Base-by-base conservation (phyloP, 2,797 vertebrate genomes). In the Labroides dimidiatus region DNA sequence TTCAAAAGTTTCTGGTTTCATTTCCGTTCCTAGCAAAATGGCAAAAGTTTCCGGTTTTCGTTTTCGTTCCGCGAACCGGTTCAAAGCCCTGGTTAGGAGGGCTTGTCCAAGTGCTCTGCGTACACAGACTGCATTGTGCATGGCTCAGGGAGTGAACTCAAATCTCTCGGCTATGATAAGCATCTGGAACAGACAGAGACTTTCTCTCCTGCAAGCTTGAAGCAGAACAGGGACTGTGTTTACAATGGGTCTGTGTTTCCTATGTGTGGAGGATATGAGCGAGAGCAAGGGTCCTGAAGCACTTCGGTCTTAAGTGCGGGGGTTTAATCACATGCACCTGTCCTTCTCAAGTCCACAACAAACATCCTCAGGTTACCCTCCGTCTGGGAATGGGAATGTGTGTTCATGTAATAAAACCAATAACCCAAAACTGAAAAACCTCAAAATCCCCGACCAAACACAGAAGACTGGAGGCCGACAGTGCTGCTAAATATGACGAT, bases 61-160 rank as follows among this genome's bases (percentile, higher is more conserved):
- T n/a, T n/a, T n/a, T n/a, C n/a, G n/a, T n/a, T n/a, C n/a, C n/a
- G n/a, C n/a, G n/a, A n/a, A n/a, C n/a, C n/a, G n/a, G n/a, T n/a
- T n/a, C n/a, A n/a, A n/a, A n/a, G n/a, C n/a, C n/a, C n/a, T n/a
- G n/a, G 83, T 72, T 71, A 70, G 83, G 75, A 53, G 57, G 66
- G 58, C 56, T 59, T 30, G 72, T 78, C 36, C 33, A 47, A 72
- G 54, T 47, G 33, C 69, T 75, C 69, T 76, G 72, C 64, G 42
- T 60, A 64, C 75, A 91, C 88, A 93, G 51, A 83, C 45, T 43
- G 65, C 81, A 88, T 90, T 92, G 88, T 92, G 68, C 71, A 42
- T 50, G 58, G 44, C 52, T 72, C 44, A 58, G 55, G 64, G 69
- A 80, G 69, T 79, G 72, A 86, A 84, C 89, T 86, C 84, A 89